A percentile compares a stretch with the other conserved stretches of the same genome.
These are phyloP conservation scores for Isotomurus palustris DNA, from an alignment of 2,888 invertebrate genomes.

Conservation along the genomic window DNA sequence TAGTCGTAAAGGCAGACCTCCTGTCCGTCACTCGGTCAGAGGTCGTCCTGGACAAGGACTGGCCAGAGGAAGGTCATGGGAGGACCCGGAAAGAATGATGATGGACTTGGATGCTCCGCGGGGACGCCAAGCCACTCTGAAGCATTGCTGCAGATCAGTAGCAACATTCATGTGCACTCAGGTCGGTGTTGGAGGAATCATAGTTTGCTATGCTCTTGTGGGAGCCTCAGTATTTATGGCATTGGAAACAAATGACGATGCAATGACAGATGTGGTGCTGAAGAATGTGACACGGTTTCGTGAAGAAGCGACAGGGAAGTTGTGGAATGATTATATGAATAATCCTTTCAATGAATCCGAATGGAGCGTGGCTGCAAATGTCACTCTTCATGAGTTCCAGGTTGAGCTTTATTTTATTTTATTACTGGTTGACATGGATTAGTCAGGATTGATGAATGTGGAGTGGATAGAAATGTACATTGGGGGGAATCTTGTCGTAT, in stretches of 20 bases:
- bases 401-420: constrained; percentile 7
- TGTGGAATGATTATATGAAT: constrained; percentile 63
- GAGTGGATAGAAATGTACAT: background rate
- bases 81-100: constrained; percentile 28
- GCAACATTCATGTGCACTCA: constrained; percentile 90
- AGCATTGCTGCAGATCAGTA: constrained; percentile 78
- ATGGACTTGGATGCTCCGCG: constrained; percentile 25
- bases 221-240: constrained; percentile 77
- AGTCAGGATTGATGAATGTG: background rate
- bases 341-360: constrained; percentile 65
- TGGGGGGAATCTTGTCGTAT: background rate
- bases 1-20: constrained; percentile 32
- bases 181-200: constrained; percentile 75
- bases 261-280: constrained; percentile 45
- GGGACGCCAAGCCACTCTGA: constrained; percentile 65
- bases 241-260: constrained; percentile 63
- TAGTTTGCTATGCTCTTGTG: constrained; percentile 79
- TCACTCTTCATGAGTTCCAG: constrained; percentile 63
- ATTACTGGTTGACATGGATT: background rate
- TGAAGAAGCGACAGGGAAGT: constrained; percentile 51
- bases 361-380: constrained; percentile 61
- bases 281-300: constrained; percentile 34
- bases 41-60: constrained; percentile 20
- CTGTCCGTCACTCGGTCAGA: constrained; percentile 34
- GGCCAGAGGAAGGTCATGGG: constrained; percentile 37